Percentiles rank a stretch among this genome's conserved stretches.
Conservation (phyloP, 2,113 vertebrate genomes). For the Actenoides lindsayi region DNA sequence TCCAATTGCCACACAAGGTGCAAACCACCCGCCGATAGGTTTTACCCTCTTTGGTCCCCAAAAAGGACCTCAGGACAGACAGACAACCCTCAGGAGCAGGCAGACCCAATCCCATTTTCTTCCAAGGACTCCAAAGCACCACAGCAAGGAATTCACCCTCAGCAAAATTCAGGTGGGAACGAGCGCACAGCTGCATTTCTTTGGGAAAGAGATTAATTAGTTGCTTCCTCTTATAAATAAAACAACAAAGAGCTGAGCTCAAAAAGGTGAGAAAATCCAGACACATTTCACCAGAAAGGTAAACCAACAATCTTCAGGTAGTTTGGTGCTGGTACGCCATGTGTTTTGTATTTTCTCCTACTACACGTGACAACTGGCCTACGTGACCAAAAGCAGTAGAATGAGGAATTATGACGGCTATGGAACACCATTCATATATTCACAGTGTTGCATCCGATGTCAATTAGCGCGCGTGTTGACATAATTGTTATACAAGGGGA, state of each 20-base stretch:
- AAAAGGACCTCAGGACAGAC: neutral
- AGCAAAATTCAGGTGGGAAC: slow-evolving; percentile 22
- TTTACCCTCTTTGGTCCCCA: neutral
- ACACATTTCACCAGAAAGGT: neutral
- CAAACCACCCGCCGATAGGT: neutral
- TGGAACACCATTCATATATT: slow-evolving; percentile 46
- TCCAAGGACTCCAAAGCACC: neutral
- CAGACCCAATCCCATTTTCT: neutral
- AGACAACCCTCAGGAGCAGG: neutral
- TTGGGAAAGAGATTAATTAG: slow-evolving; percentile 4
- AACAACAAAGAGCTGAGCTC: neutral
- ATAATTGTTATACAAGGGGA: slow-evolving; percentile 69
- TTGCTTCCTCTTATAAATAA: slow-evolving; percentile 23
- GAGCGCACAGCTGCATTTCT: neutral
- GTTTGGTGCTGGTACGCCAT: fast-evolving
- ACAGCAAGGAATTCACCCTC: neutral
- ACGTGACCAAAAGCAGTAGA: slow-evolving; percentile 10
- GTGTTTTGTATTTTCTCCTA: neutral
- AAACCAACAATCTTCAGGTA: neutral
- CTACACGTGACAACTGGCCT: neutral
- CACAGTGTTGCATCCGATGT: neutral
- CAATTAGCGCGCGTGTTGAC: slow-evolving; percentile 60
- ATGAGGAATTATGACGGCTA: slow-evolving; percentile 56
- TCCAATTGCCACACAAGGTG: neutral
- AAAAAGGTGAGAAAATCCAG: slow-evolving; percentile 26